phyloP scores from a whole-genome alignment of 2,113 vertebrate genomes.

The Vireo altiloquus region DNA sequence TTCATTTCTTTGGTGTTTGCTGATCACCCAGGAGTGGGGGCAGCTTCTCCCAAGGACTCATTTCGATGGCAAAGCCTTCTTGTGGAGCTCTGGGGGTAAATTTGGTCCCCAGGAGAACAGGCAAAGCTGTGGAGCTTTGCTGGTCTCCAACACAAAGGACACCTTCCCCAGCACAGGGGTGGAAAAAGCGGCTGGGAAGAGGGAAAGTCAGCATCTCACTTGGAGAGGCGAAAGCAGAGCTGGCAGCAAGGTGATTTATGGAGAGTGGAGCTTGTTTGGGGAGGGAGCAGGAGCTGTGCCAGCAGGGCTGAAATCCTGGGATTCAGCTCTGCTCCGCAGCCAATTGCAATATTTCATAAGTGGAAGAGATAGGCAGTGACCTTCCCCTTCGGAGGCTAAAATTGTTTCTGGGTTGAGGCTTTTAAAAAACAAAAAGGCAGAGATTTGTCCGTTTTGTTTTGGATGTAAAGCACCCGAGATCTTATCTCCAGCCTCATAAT shows the following conservation, averaged over 20 bases:
- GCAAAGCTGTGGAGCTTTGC: no score
- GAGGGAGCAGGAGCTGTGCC: not conserved
- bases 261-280: not conserved
- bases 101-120: no score
- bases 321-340: not conserved
- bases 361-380: constrained; percentile 44
- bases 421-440: constrained; percentile 28
- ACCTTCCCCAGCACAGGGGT: not conserved
- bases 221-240: not conserved
- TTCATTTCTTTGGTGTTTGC: no score
- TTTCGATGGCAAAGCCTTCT: no score
- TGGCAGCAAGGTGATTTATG: constrained; percentile 22
- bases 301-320: not conserved
- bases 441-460: constrained; percentile 8
- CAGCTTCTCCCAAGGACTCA: no score
- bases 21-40: no score
- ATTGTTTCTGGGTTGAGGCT: constrained; percentile 15
- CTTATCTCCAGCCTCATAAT: constrained; percentile 57
- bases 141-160: no score
- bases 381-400: constrained; percentile 54
- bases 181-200: not conserved
- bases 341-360: constrained; percentile 24
- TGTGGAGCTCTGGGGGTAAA: no score
- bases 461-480: constrained; percentile 47
- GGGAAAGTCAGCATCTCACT: constrained; percentile 10